Evolutionary conservation across 2,888 invertebrate species (phyloP).

Genomic region (Eutolmus rufibarbis): DNA sequence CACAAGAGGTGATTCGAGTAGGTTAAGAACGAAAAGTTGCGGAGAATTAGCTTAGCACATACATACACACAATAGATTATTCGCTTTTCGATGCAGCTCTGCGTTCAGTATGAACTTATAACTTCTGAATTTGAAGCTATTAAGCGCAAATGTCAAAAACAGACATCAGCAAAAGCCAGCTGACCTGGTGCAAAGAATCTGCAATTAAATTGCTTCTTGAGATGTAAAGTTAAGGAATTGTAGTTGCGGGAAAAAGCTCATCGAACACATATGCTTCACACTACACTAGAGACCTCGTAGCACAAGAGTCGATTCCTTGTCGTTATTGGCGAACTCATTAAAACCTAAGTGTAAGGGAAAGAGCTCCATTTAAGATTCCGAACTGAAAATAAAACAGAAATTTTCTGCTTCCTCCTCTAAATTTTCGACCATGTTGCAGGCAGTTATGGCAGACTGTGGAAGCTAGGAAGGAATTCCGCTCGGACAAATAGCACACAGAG

Average conservation of each 20-base stretch:
- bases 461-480: constrained; percentile 40
- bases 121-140: constrained; percentile 31
- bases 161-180: constrained; percentile 43
- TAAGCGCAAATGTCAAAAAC: constrained; percentile 43
- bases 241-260: constrained; percentile 9
- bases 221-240: constrained; percentile 46
- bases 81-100: background rate
- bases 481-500: constrained; percentile 36
- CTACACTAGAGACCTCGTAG: background rate
- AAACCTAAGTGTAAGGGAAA: constrained; percentile 4
- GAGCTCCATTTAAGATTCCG: constrained; percentile 25
- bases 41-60: background rate
- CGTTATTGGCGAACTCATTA: constrained; percentile 34
- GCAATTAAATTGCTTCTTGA: constrained; percentile 44
- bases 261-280: constrained; percentile 23
- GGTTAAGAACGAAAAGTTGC: background rate
- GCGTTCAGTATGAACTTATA: background rate
- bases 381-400: constrained; percentile 31
- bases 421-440: constrained; percentile 37
- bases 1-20: background rate
- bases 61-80: background rate
- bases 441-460: constrained; percentile 28
- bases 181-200: constrained; percentile 39
- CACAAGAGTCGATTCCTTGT: background rate
- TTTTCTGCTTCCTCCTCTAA: constrained; percentile 31